Evolutionary conservation across 2,888 invertebrate genomes (phyloP), one percentile per base, ranked within the genome.

Genomic region (Acanthosepion pharaonis): DNA sequence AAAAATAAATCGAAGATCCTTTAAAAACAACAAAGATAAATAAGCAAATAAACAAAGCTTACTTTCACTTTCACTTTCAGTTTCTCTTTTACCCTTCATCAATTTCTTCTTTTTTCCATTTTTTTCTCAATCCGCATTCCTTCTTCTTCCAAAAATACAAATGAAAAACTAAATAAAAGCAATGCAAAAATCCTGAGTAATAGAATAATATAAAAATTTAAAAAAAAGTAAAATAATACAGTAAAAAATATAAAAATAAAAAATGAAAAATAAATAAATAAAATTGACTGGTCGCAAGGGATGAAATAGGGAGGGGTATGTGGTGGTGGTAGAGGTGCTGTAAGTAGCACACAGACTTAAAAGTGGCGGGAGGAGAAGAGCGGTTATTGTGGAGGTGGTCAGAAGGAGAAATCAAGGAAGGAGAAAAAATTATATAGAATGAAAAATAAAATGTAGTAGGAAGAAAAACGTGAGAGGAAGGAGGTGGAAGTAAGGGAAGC

Each of bases 181-280:
- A 78, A n/a, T n/a, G 78, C n/a, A 78, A 78, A 78, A 78, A n/a
- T 78, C n/a, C 78, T 78, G 78, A 78, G 78, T 78, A 78, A 78
- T 78, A 78, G 78, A 78, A 78, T 33, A n/a, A 78, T 78, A 78
- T 78, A 78, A 78, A 78, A 78, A 78, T 78, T n/a, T n/a, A 33
- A 33, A 9, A 78, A n/a, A 78, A 78, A 78, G 11, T 78, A 78
- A 78, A 78, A 78, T 42, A 42, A 42, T 15, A 78, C 0, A 78
- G 18, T n/a, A n/a, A 78, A 78, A 78, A 15, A 78, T 15, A 33
- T 33, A 78, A n/a, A 78, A 42, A 42, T 42, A 42, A 42, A n/a
- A 78, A 33, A n/a, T 78, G 18, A 78, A 78, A n/a, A 78, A 78
- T 78, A 78, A 78, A 78, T 78, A 78, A 78, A 78, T 78, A 78